Evolutionary conservation across 1,140 invertebrate genomes (phyloP).

Genomic region (Papilio aristodemus): DNA sequence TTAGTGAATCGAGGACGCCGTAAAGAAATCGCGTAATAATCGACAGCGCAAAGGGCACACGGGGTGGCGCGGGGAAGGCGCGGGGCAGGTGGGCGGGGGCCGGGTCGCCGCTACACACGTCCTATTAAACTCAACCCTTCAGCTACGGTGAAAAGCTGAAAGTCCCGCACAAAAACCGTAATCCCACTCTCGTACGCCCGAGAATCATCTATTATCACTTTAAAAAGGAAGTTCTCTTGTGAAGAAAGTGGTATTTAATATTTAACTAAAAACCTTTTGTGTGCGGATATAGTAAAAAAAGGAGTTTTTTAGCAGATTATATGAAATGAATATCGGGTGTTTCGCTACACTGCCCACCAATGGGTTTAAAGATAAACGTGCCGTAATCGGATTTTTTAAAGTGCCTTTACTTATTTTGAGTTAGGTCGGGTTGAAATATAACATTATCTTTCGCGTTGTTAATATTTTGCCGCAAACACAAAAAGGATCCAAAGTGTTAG

Average conservation of each 20-base stretch:
- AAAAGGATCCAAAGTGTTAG: neutral
- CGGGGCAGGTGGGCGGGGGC: no score
- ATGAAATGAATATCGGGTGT: constrained; percentile 43
- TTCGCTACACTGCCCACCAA: constrained; percentile 45
- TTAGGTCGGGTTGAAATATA: constrained; percentile 2
- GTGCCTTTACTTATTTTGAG: constrained; percentile 32
- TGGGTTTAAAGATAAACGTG: constrained; percentile 49
- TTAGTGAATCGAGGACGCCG: constrained; percentile 25
- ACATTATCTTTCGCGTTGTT: constrained; percentile 19
- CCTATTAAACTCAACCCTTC: constrained; percentile 52
- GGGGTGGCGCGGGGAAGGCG: neutral
- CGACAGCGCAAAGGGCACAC: constrained; percentile 11
- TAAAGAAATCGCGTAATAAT: constrained; percentile 26
- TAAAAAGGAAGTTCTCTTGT: constrained; percentile 33
- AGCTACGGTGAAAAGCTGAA: constrained; percentile 17
- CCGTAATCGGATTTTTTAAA: constrained; percentile 47
- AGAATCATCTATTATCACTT: constrained; percentile 36
- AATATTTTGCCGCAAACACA: constrained; percentile 10
- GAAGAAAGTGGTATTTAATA: constrained; percentile 32
- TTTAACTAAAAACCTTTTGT: constrained; percentile 28
- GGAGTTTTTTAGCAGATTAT: constrained; percentile 38
- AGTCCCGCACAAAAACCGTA: constrained; percentile 37
- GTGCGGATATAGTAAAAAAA: constrained; percentile 32
- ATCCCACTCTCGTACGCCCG: constrained; percentile 34
- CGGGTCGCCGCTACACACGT: constrained; percentile 45